Evolutionary conservation across 2,888 invertebrate species (phyloP), one percentile per base, ranked within the genome.

Genomic region (Ormia ochracea): DNA sequence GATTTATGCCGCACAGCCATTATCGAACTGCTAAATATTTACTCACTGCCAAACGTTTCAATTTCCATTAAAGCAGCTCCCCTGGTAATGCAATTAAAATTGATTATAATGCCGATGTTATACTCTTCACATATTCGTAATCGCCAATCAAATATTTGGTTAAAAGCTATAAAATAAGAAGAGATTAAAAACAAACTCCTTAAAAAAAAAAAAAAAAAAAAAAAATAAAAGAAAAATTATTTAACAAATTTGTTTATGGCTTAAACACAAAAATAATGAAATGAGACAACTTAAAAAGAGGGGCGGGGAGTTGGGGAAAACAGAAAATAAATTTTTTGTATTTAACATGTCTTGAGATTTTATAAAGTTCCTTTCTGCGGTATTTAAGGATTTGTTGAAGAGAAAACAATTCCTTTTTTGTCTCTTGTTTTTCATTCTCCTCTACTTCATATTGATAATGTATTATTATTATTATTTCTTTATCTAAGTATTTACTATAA

Each of bases 321-420:
- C 26, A 17, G 23, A 7, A 48, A 19, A 70, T 26, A 9, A 36
- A 21, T 21, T n/a, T 56, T 19, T 41, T 19, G 3, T 56, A 33
- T 48, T 61, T 61, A 61, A 66, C 52, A 82, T 82, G 83, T 86
- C 86, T 85, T 87, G 84, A 87, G 87, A 85, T 85, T 86, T 87
- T 85, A 87, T 86, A 83, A 83, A 85, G 6, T 69, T 52, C 5
- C 21, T 66, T 75, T 5, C 21, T 43, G 12, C 14, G 23, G 41
- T 50, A 41, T 52, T 74, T 50, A 50, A 33, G 41, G 41, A 65
- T 58, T 58, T 61, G 3, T 56, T 26, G 14, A 4, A 12, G 2
- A 5, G 2, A 36, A 26, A 48, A 59, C 38, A 38, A n/a, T 0
- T 36, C 43, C 4, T 14, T 65, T 10, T 5, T 33, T 56, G n/a